Evolutionary conservation across 1,140 invertebrate species (phyloP).

Genomic region (Conus ventricosus): DNA sequence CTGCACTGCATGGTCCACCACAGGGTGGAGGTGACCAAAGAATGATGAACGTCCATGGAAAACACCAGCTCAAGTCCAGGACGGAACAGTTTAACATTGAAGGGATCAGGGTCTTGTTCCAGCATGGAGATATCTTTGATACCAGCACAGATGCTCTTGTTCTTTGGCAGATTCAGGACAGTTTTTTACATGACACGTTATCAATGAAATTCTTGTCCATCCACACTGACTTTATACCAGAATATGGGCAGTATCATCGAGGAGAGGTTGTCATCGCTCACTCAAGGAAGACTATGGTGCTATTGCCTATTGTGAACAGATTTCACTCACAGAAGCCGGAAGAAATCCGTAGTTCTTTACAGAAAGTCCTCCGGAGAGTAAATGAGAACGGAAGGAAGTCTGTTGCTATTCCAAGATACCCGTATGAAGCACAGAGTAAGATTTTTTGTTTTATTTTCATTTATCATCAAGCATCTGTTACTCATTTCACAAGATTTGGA

Average conservation of each 20-base stretch:
- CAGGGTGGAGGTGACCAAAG: neutral
- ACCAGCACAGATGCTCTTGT: neutral
- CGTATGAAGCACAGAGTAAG: neutral
- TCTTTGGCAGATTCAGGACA: neutral
- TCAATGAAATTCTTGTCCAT: neutral
- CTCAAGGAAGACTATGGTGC: neutral
- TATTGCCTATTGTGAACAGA: neutral
- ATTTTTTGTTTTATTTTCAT: no score
- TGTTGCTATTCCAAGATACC: neutral
- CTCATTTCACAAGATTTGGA: no score
- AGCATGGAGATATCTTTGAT: neutral
- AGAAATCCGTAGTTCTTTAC: neutral
- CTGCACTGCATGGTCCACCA: neutral
- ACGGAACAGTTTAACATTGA: neutral
- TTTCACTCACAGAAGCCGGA: neutral
- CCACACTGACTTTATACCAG: no score
- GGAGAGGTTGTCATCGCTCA: neutral
- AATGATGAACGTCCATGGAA: neutral
- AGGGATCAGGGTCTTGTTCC: neutral
- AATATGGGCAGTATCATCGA: no score
- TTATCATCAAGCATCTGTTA: no score
- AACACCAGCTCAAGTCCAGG: neutral
- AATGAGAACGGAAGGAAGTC: neutral
- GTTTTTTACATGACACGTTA: neutral
- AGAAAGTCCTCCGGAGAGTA: neutral